Percentiles rank a stretch among this genome's conserved stretches.
These are phyloP conservation scores for Microtus richardsoni DNA, from an alignment of 2,113 vertebrate species.

Conservation along the genomic window DNA sequence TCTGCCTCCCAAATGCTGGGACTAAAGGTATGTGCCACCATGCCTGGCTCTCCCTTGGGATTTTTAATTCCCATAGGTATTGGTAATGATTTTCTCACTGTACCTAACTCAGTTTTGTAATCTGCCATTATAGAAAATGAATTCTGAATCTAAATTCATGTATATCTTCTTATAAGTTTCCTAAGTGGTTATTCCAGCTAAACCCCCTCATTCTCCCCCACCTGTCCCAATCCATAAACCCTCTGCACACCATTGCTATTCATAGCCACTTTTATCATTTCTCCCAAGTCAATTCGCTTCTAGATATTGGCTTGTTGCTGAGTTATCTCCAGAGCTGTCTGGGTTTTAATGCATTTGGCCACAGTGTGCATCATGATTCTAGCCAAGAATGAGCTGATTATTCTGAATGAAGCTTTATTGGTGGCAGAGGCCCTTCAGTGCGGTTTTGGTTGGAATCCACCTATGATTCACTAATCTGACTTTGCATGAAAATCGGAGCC, in stretches of 20 bases:
- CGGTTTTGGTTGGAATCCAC: slow-evolving; percentile 72
- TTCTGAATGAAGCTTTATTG: slow-evolving; percentile 58
- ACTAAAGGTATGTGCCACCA: not conserved
- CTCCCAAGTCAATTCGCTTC: slow-evolving; percentile 22
- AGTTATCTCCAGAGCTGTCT: slow-evolving; percentile 44
- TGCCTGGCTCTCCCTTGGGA: not conserved
- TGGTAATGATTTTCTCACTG: not conserved
- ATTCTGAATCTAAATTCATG: slow-evolving; percentile 3
- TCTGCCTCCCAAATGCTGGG: not conserved
- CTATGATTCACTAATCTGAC: slow-evolving; percentile 52
- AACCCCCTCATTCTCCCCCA: not conserved
- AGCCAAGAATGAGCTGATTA: slow-evolving; percentile 51
- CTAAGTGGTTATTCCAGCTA: not conserved
- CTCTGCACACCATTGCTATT: not conserved
- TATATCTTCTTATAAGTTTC: not conserved
- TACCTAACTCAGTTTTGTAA: not conserved
- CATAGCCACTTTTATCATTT: slow-evolving; percentile 1
- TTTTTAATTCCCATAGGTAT: slow-evolving; percentile 18
- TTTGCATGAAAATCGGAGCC: slow-evolving; percentile 64
- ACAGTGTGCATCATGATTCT: not conserved
- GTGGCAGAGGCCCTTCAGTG: not conserved
- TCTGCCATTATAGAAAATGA: slow-evolving; percentile 27
- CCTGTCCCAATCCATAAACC: not conserved
- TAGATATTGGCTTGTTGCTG: slow-evolving; percentile 27
- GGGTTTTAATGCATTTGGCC: slow-evolving; percentile 65